phyloP scores from a whole-genome alignment of 2,797 vertebrate species.

The Acanthurus leucopareius region DNA sequence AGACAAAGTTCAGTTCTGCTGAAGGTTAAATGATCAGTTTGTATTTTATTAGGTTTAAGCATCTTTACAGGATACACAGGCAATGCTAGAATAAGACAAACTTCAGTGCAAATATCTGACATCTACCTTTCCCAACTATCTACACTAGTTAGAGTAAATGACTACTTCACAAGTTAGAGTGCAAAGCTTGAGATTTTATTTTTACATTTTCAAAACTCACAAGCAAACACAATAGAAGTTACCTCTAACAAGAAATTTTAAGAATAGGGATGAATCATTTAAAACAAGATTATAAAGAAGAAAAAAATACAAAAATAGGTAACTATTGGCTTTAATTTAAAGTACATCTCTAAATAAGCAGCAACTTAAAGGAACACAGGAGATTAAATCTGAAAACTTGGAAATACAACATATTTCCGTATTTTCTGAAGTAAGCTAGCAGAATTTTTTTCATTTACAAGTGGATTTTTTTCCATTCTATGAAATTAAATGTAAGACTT shows the following conservation, averaged over 20 bases:
- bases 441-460: not conserved
- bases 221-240: slow-evolving; percentile 5
- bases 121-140: not conserved
- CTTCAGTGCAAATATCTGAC: not conserved
- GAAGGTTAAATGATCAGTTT: not conserved
- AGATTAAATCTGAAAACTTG: not conserved
- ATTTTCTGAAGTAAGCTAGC: slow-evolving; percentile 6
- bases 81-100: not conserved
- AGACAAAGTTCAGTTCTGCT: not conserved
- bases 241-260: not conserved
- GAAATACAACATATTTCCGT: slow-evolving; percentile 1
- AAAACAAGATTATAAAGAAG: slow-evolving; percentile 28
- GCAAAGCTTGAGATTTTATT: not conserved
- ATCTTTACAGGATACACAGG: slow-evolving; percentile 7
- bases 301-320: slow-evolving; percentile 34
- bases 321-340: not conserved
- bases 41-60: slow-evolving; percentile 23
- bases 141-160: slow-evolving; percentile 9
- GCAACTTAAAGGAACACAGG: slow-evolving; percentile 10
- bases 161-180: not conserved
- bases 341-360: slow-evolving; percentile 21
- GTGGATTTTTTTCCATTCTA: slow-evolving; percentile 10
- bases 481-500: slow-evolving; percentile 18
- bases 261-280: not conserved
- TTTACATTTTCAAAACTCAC: slow-evolving; percentile 4